Conservation (phyloP, 2,797 vertebrate genomes). For the Rhabdomys pumilio region DNA sequence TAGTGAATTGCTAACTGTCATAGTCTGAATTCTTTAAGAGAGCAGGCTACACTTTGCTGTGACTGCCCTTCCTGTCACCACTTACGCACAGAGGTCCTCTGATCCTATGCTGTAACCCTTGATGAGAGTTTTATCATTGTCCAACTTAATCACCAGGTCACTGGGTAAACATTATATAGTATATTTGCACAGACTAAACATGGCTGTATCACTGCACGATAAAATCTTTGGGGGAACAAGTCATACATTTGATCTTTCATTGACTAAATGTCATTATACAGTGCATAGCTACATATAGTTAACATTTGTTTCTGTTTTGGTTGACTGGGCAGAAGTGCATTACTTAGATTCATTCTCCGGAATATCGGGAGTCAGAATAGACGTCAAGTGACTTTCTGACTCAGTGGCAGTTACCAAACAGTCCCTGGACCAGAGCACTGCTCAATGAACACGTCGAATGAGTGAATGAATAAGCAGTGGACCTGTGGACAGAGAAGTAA, state of each 20-base stretch:
- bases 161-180: neutral
- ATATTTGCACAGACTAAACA: neutral
- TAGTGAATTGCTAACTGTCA: neutral
- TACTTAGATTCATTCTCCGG: neutral
- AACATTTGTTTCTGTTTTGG: neutral
- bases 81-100: neutral
- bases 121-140: neutral
- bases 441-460: neutral
- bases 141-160: neutral
- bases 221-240: neutral
- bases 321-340: neutral
- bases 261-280: neutral
- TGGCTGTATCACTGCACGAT: neutral
- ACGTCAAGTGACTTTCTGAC: conserved; percentile 10
- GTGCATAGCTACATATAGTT: neutral
- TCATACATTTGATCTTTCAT: neutral
- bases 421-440: neutral
- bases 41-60: neutral
- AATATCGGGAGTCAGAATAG: neutral
- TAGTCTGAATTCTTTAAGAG: neutral
- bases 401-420: neutral
- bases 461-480: neutral
- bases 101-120: neutral
- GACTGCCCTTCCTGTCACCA: neutral
- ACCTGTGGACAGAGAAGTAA: neutral